Base-by-base conservation (phyloP, 37 sponge, comb jelly and placozoan species). In the Cliona cf. orientalis region DNA sequence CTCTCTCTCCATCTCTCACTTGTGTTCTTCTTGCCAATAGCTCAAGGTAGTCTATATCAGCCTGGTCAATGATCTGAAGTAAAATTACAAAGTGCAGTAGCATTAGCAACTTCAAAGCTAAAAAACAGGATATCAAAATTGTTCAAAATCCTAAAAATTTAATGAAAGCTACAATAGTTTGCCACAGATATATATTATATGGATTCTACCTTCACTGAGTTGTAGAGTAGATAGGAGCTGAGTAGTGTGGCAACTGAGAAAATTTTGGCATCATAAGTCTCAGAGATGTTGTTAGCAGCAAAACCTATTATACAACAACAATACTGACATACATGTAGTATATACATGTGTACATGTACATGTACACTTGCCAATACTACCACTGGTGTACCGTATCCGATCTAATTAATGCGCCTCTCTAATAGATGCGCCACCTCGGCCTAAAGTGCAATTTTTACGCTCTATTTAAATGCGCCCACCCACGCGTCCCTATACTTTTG, bases 201-300 rank as follows among this genome's bases (percentile, higher is more conserved):
- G n/a, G n/a, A n/a, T n/a, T n/a, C n/a, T 23, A 91, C 95, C 88
- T 96, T 96, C 23, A 96, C 93, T n/a, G 97, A 96, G 69, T 96
- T 96, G 80, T 89, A 96, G 40, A 96, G 58, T 36, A 96, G 87
- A 61, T 90, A 93, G n/a, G 97, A 96, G 67, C 97, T 96, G 1
- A 96, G 93, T 9, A 96, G 78, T 26, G 90, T 82, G 6, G 97
- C 72, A 25, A 96, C 97, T 33, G 97, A 90, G 62, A 96, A 96
- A 56, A 96, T 90, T 69, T 96, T 96, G 25, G 97, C 97, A 87
- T 96, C 97, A 59, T 96, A 96, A 0, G 73, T 69, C 74, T 96
- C 97, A 22, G 97, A 96, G 29, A 93, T 85, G 55, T 96, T 96
- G 68, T 76, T 86, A 28, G 97, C 93, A 53, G 97, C 91, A 92